Conservation (phyloP, 1,140 invertebrate species). For the Ditylenchus dipsaci region DNA sequence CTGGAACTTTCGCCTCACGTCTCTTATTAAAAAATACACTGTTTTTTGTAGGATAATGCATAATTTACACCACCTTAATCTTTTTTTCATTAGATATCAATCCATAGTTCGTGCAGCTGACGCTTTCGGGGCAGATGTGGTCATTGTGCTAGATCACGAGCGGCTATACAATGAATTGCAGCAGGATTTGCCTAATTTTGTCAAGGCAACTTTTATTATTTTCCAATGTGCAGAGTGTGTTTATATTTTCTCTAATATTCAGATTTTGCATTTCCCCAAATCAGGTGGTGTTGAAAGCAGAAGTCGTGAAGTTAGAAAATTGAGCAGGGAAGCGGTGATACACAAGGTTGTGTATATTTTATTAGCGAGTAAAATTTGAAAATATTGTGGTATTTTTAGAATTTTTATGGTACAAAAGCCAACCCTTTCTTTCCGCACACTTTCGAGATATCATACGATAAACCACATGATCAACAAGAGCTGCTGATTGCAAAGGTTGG, state of each 20-base stretch:
- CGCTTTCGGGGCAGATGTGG: slow-evolving; percentile 85
- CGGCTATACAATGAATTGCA: slow-evolving; percentile 34
- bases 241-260: slow-evolving; percentile 3
- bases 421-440: slow-evolving; percentile 23
- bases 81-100: slow-evolving; percentile 56
- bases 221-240: background rate
- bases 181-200: slow-evolving; percentile 27
- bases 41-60: too few species aligned
- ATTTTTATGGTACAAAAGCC: slow-evolving; percentile 40
- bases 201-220: too few species aligned
- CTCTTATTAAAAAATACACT: too few species aligned
- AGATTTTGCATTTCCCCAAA: slow-evolving; percentile 42
- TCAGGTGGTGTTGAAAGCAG: slow-evolving; percentile 43
- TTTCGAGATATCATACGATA: slow-evolving; percentile 38
- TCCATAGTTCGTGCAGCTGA: slow-evolving; percentile 72
- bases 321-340: slow-evolving; percentile 19
- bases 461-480: slow-evolving; percentile 35
- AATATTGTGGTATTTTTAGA: slow-evolving; percentile 28
- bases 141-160: slow-evolving; percentile 85
- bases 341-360: slow-evolving; percentile 23
- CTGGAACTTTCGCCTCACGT: too few species aligned
- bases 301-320: slow-evolving; percentile 25
- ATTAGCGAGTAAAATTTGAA: slow-evolving; percentile 6
- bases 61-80: background rate
- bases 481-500: slow-evolving; percentile 35